Conservation (phyloP, 2,797 vertebrate species). For the Loris lydekkerianus region DNA sequence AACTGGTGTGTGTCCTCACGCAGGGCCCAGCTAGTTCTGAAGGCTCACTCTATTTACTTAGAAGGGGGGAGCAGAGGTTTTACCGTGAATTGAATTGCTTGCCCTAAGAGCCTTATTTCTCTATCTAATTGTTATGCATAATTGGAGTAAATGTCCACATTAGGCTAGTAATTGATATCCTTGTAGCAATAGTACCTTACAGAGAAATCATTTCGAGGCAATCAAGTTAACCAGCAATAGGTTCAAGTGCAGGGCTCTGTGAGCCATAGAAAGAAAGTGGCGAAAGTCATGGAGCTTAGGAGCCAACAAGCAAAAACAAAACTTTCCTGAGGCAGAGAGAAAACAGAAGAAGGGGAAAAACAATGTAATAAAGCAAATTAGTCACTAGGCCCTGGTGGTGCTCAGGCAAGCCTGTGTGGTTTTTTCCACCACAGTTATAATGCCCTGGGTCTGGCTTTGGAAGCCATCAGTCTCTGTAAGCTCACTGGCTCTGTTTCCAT, state of each 20-base stretch:
- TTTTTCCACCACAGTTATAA: conserved; percentile 70
- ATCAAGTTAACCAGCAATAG: neutral
- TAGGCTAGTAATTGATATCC: neutral
- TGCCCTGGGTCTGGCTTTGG: conserved; percentile 55
- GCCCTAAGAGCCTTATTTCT: neutral
- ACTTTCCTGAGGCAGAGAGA: conserved; percentile 84
- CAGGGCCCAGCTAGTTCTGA: neutral
- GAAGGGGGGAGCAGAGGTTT: neutral
- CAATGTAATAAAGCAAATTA: conserved; percentile 86
- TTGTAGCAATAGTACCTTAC: neutral
- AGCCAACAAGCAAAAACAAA: conserved; percentile 77
- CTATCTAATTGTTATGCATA: neutral
- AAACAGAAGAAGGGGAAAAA: conserved; percentile 86
- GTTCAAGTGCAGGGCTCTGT: neutral
- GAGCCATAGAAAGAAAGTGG: neutral
- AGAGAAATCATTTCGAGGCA: neutral
- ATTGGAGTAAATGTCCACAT: conserved; percentile 44
- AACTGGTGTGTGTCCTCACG: neutral
- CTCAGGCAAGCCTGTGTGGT: conserved; percentile 69
- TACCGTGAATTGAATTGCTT: neutral
- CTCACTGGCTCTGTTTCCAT: conserved; percentile 61
- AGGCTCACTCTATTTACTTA: neutral
- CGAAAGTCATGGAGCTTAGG: neutral
- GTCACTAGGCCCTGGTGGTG: conserved; percentile 82
- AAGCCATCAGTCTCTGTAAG: conserved; percentile 65